Conservation (phyloP, 1,140 invertebrate species). For the Belonocnema kinseyi region DNA sequence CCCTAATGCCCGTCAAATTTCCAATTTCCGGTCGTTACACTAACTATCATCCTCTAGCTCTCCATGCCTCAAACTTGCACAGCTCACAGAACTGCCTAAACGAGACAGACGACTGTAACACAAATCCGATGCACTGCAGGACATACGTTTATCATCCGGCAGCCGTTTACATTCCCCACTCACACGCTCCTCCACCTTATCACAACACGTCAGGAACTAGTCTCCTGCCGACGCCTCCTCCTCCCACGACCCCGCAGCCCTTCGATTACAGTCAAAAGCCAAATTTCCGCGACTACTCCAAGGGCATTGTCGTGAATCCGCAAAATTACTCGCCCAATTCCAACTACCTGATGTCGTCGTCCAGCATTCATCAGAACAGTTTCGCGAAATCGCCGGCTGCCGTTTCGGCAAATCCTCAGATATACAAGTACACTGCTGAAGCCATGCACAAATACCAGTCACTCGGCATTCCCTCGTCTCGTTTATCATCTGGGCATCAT, state of each 20-base stretch:
- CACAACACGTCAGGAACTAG: conserved; percentile 53
- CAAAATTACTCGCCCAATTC: conserved; percentile 45
- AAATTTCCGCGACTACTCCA: conserved; percentile 50
- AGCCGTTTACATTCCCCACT: conserved; percentile 64
- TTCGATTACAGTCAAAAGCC: conserved; percentile 41
- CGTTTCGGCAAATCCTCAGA: conserved; percentile 31
- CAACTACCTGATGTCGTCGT: conserved; percentile 28
- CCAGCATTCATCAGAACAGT: conserved; percentile 30
- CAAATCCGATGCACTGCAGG: conserved; percentile 64
- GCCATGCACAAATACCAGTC: conserved; percentile 31
- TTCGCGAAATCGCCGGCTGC: conserved; percentile 34
- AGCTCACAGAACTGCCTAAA: conserved; percentile 55
- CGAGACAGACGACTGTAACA: conserved; percentile 56
- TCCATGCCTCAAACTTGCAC: conserved; percentile 57
- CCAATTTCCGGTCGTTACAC: conserved; percentile 63
- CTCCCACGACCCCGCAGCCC: conserved; percentile 42
- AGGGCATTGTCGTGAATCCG: conserved; percentile 34
- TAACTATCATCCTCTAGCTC: conserved; percentile 64
- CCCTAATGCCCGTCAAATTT: conserved; percentile 70
- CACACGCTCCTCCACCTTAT: conserved; percentile 45
- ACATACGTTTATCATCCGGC: conserved; percentile 65
- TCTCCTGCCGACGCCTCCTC: conserved; percentile 67
- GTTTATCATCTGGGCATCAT: conserved; percentile 42
- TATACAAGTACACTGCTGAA: conserved; percentile 39
- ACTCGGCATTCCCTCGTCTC: conserved; percentile 31